phyloP scores from a whole-genome alignment of 2,113 vertebrate species.

The Taurulus bubalis region DNA sequence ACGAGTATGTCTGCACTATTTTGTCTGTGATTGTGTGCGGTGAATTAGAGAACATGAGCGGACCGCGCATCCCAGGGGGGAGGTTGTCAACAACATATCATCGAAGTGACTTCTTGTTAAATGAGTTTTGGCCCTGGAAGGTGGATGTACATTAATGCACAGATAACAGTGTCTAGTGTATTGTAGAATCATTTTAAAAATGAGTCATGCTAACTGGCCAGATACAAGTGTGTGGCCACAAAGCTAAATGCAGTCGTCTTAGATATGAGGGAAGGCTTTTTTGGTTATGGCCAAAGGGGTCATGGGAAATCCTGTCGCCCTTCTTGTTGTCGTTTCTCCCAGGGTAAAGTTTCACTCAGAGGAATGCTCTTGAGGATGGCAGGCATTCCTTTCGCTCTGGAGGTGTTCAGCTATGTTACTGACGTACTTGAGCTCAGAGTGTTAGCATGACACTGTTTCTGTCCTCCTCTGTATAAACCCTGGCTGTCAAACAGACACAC shows the following conservation, averaged over 20 bases:
- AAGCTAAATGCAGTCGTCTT: conserved; percentile 18
- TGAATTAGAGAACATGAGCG: conserved; percentile 22
- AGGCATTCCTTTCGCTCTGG: conserved; percentile 72
- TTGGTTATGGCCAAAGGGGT: conserved; percentile 64
- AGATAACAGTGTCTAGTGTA: not conserved
- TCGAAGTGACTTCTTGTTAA: conserved; percentile 17
- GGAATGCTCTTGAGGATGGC: conserved; percentile 75
- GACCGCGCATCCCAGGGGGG: conserved; percentile 18
- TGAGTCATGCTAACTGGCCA: not conserved
- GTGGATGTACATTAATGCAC: not conserved
- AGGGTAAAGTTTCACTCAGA: conserved; percentile 80
- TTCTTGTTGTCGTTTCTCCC: conserved; percentile 76
- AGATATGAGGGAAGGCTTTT: conserved; percentile 44
- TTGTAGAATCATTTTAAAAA: conserved; percentile 9
- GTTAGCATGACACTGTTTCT: conserved; percentile 35
- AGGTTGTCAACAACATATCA: conserved; percentile 28
- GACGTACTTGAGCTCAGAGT: conserved; percentile 35
- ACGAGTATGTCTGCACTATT: conserved; percentile 83
- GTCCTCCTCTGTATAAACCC: conserved; percentile 21
- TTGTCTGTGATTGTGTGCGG: not conserved
- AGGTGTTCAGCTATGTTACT: conserved; percentile 56
- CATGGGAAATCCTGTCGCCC: conserved; percentile 81
- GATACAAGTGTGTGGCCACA: conserved; percentile 69
- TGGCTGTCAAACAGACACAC: conserved; percentile 23
- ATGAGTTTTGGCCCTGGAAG: not conserved